Base-by-base conservation (phyloP, 2,113 vertebrate species). In the Ceyx cyanopectus region DNA sequence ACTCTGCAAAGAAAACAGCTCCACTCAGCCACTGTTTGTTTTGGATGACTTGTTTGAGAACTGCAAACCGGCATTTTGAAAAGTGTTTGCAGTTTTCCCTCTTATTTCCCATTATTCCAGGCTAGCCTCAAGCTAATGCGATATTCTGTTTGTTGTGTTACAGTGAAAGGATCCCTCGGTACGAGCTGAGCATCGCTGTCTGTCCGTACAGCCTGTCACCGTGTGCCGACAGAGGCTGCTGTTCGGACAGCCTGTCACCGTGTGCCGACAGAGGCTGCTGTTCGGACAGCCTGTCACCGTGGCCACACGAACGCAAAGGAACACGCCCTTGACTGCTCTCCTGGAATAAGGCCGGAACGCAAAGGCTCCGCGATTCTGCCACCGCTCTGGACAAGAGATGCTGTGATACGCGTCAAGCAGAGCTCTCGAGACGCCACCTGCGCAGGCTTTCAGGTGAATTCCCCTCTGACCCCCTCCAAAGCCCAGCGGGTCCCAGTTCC, bases 1-100 rank as follows among this genome's bases (percentile, higher is more conserved):
- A 96, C 75, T 91, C 84, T 54, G 67, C 40, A 85, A 68, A 89
- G 78, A 89, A 92, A 92, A 92, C 8, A 76, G 67, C 81, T 84
- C 94, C 77, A 24, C 73, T 84, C 83, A 37, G 74, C 77, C 81
- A 18, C 91, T 86, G 81, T 93, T 95, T 94, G 45, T 65, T 75
- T 84, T 93, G 93, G 84, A 93, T 43, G 65, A 70, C 58, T 81
- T n/a, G 50, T 56, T 15, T 65, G 21, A 81, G 62, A 69, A 66
- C 23, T 76, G 85, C 58, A 65, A 45, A 40, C 54, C 16, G 48
- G 62, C 70, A 22, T 61, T 87, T 65, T 34, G 58, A 56, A 66
- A 30, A 40, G 56, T 2, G n/a, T 45, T 92, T 78, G 57, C 50
- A 68, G 12, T 20, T 68, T 81, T 20, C 45, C 30, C 45, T 46